These are phyloP conservation scores for Ecliptopera silaceata DNA, from an alignment of 2,888 invertebrate genomes.

Conservation along the genomic window DNA sequence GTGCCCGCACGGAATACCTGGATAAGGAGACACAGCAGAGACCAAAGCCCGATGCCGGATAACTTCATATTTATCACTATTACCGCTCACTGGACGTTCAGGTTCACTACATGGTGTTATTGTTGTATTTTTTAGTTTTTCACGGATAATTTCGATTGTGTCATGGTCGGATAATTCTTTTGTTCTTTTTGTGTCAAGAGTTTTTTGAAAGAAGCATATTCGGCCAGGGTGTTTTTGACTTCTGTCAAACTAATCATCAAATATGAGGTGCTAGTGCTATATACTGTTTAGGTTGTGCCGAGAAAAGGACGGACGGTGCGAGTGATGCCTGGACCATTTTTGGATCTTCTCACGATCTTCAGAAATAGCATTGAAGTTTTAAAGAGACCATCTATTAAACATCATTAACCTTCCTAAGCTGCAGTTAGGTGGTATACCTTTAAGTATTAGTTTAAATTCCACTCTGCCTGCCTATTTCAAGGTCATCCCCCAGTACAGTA, in stretches of 20 bases:
- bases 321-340: too few species aligned
- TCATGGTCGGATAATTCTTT: conserved; percentile 62
- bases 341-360: too few species aligned
- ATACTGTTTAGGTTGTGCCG: too few species aligned
- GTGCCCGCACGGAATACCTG: too few species aligned
- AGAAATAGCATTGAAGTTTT: too few species aligned
- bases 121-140: conserved; percentile 40
- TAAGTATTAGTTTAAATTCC: too few species aligned
- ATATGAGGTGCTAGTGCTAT: conserved; percentile 7
- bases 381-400: too few species aligned
- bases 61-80: conserved; percentile 57
- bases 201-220: conserved; percentile 40
- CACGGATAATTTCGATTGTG: conserved; percentile 56
- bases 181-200: conserved; percentile 53
- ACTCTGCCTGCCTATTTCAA: too few species aligned
- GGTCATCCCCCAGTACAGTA: too few species aligned
- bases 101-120: conserved; percentile 54
- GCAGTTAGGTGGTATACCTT: too few species aligned
- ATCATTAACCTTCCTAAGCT: too few species aligned
- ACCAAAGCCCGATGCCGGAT: conserved; percentile 54
- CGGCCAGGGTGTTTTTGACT: conserved; percentile 39
- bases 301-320: too few species aligned
- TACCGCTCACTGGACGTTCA: conserved; percentile 26
- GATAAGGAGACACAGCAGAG: conserved; percentile 59
- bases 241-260: conserved; percentile 27